Conservation (phyloP, 2,888 invertebrate species). For the Scaptomyza reducta region DNA sequence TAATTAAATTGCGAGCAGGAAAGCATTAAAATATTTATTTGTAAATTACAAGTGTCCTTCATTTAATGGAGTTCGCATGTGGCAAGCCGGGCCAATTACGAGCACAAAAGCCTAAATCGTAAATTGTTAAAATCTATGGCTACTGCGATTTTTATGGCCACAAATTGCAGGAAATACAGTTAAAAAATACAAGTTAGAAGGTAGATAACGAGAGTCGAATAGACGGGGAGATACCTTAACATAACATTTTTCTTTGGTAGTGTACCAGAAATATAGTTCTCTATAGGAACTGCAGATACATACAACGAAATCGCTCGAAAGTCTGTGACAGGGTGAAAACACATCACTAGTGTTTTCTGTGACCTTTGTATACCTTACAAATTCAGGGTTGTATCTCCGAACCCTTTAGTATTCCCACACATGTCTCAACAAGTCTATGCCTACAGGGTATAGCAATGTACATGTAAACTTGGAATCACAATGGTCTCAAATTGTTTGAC, state of each 20-base stretch:
- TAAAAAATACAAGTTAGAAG: slow-evolving; percentile 22
- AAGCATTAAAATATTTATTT: slow-evolving; percentile 25
- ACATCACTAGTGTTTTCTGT: no score
- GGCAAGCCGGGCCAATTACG: slow-evolving; percentile 59
- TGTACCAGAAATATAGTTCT: no score
- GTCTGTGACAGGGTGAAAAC: no score
- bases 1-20: slow-evolving; percentile 44
- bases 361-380: not conserved
- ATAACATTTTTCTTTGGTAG: no score
- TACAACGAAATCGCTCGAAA: no score
- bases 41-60: slow-evolving; percentile 23
- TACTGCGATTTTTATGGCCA: slow-evolving; percentile 39
- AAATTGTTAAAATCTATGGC: slow-evolving; percentile 53
- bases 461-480: slow-evolving; percentile 3
- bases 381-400: no score
- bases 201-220: not conserved
- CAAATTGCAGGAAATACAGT: slow-evolving; percentile 60
- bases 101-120: slow-evolving; percentile 59
- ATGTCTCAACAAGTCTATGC: not conserved
- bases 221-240: not conserved
- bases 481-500: slow-evolving; percentile 64
- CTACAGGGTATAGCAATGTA: slow-evolving; percentile 25
- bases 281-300: no score
- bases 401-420: no score
- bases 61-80: slow-evolving; percentile 51